Evolutionary conservation across 2,888 invertebrate species (phyloP), one percentile per base, ranked within the genome.

Genomic region (Xestia c-nigrum): DNA sequence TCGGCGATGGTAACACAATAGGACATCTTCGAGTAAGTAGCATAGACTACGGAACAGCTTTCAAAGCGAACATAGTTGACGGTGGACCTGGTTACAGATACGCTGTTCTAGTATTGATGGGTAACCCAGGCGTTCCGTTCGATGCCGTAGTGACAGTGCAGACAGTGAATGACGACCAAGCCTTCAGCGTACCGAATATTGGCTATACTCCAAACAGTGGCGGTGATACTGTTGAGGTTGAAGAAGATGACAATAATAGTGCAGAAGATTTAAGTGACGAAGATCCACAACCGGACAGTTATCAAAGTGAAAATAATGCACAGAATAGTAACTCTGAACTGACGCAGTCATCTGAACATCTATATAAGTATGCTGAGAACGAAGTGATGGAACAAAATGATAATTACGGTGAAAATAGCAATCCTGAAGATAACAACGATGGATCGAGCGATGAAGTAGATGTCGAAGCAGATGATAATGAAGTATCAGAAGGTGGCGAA

Each of bases 71-170:
- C 76, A 94, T 96, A 38, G 89, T 94, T 19, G 95, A 96, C 79
- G 96, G 96, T 66, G 96, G 96, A 38, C 96, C 96, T 86, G 96
- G 96, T 66, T 95, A 92, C 84, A 95, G 94, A 88, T 96, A 95
- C 89, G 95, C 94, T 6, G 94, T 96, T 4, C 80, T 96, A 64
- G 93, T 94, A 81, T 94, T 96, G 69, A 91, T 92, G 86, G 96
- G 96, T 84, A 96, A 96, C 64, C 86, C 91, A 86, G 94, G 93
- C 21, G 91, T 91, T 10, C 88, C 93, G 12, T 96, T 94, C 73
- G 96, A 96, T 84, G 94, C 94, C 40, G 94, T 96, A 6, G 86
- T 96, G 67, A 95, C 96, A 59, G 86, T 96, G 76, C 92, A 96
- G 86, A 96, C 95, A 55, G 78, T 95, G 57, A 85, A 75, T 78